Base-by-base conservation (phyloP, 2,113 vertebrate species). In the Ictalurus punctatus region DNA sequence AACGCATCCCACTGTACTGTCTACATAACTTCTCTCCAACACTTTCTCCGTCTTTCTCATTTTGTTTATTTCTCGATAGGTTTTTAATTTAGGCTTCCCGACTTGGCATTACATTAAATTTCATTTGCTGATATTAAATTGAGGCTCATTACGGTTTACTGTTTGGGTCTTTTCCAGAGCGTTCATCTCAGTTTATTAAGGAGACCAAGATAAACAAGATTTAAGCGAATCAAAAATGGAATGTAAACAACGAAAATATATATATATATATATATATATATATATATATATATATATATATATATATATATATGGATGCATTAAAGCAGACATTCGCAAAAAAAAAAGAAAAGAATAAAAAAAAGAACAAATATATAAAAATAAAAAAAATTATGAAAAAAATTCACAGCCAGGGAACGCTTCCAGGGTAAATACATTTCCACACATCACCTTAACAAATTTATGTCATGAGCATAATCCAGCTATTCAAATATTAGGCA, bases 1-100 rank as follows among this genome's bases (percentile, higher is more conserved):
- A 63, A 83, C 4, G 0, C 6, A 6, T 7, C 23, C 34, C 23
- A 44, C 21, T 40, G 80, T 58, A 63, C 58, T 0, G 40, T 83
- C 81, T 44, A 23, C 1, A 27, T 16, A 63, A 44, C 58, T 16
- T 27, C 63, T 44, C 48, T 30, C 78, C 8, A 12, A 56, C 52
- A 1, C 14, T n/a, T 81, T 54, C 13, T 80, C 48, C 1, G 48
- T 23, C 30, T 37, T 37, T 13, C 58, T 83, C 58, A 25, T 40
- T 83, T 63, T 63, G 21, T 44, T 86, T 78, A 86, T 86, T 86
- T 61, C 85, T 86, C 71, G 61, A 78, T 78, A 78, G 85, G 73
- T 76, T 76, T 86, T 86, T 76, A 61, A 76, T 86, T 86, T 61
- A 59, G 19, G 54, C 54, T 61, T 40, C 27, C 27, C 34, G 85